phyloP scores from a whole-genome alignment of 2,113 vertebrate genomes.

The Saccopteryx bilineata region DNA sequence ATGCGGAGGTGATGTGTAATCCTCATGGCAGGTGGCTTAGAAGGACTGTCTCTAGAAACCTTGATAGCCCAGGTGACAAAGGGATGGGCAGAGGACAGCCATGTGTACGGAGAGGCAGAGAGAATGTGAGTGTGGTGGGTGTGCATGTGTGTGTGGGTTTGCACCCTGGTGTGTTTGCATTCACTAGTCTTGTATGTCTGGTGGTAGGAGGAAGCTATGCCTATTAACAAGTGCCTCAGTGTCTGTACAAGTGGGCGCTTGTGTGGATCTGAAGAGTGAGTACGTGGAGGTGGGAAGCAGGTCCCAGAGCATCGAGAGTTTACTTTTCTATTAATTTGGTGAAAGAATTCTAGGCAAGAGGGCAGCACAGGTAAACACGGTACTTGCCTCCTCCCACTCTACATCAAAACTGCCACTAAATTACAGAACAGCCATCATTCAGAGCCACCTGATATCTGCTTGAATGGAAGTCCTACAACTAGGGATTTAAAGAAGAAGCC shows the following conservation, averaged over 20 bases:
- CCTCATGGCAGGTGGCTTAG: background rate
- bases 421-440: too few species aligned
- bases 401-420: too few species aligned
- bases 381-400: too few species aligned
- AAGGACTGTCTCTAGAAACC: constrained; percentile 28
- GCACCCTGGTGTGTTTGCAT: background rate
- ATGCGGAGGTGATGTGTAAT: constrained; percentile 64
- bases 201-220: too few species aligned
- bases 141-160: too few species aligned
- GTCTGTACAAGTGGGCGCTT: background rate
- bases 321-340: background rate
- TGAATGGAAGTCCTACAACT: too few species aligned
- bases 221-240: background rate
- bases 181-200: background rate
- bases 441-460: too few species aligned
- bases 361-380: too few species aligned
- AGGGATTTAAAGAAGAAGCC: too few species aligned
- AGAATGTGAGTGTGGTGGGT: background rate
- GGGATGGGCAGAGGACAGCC: background rate
- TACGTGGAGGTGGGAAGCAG: background rate
- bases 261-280: background rate
- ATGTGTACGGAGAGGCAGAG: fast-evolving
- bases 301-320: background rate
- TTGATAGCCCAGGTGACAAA: background rate
- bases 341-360: background rate